Percentiles rank a stretch among this genome's conserved stretches.
Evolutionary conservation across 30 jellyfish, hydroid and myxozoan species (phyloP).

Genomic region (Aurelia sp.): DNA sequence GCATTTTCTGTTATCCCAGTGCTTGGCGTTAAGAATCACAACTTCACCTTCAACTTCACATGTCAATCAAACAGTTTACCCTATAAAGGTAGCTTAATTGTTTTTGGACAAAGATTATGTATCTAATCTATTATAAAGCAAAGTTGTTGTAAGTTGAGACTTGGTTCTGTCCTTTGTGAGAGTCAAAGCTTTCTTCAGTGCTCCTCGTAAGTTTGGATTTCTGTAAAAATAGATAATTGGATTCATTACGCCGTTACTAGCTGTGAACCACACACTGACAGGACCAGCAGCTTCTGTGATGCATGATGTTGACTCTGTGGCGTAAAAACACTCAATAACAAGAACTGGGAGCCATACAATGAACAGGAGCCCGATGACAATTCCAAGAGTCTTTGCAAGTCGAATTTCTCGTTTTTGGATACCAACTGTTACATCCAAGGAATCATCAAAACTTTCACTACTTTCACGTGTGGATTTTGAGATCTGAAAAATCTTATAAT

Average conservation of each 20-base stretch:
- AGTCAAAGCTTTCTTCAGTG: constrained; percentile 7
- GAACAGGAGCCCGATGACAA: constrained; percentile 70
- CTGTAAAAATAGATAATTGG: constrained; percentile 72
- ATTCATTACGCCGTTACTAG: constrained; percentile 64
- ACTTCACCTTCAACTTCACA: too few species aligned
- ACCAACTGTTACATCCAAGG: not conserved
- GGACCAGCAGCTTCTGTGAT: constrained; percentile 72
- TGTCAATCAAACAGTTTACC: too few species aligned
- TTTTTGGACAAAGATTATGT: too few species aligned
- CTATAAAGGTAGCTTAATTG: too few species aligned
- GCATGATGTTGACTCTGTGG: constrained; percentile 60
- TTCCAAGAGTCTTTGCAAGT: constrained; percentile 73
- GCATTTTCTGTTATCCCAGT: too few species aligned
- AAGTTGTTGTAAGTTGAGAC: not conserved
- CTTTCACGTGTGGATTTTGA: constrained; percentile 11
- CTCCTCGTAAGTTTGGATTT: constrained; percentile 57
- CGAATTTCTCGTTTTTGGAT: constrained; percentile 48
- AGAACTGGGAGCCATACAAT: constrained; percentile 83
- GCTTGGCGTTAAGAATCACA: too few species aligned
- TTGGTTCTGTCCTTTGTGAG: not conserved
- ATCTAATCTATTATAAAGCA: not conserved
- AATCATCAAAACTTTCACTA: not conserved
- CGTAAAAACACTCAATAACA: constrained; percentile 80
- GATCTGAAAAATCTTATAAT: constrained; percentile 34
- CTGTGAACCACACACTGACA: constrained; percentile 82